These are phyloP conservation scores for Cyclophora albipunctata DNA, from an alignment of 2,888 invertebrate genomes.

Conservation along the genomic window DNA sequence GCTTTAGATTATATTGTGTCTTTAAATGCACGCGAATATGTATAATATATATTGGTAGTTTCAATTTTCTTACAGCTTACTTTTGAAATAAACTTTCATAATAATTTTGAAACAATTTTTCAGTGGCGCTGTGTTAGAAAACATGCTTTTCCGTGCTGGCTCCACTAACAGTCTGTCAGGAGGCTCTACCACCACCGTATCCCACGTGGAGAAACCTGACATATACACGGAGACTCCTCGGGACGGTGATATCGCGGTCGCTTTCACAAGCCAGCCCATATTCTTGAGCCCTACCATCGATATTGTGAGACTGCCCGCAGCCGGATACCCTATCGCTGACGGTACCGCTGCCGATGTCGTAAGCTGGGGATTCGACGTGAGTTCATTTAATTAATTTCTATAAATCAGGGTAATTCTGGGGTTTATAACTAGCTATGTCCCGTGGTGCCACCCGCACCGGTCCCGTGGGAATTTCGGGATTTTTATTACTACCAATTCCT, in stretches of 20 bases:
- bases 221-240: constrained; percentile 33
- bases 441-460: too few species aligned
- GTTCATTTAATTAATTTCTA: constrained; percentile 9
- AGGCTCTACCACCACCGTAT: constrained; percentile 25
- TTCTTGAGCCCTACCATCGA: constrained; percentile 25
- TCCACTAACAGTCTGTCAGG: constrained; percentile 42
- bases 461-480: too few species aligned
- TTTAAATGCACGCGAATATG: too few species aligned
- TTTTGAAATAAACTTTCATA: too few species aligned
- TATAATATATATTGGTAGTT: too few species aligned
- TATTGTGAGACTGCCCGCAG: constrained; percentile 37
- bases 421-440: too few species aligned
- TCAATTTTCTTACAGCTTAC: too few species aligned
- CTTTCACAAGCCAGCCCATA: constrained; percentile 21
- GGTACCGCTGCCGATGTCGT: constrained; percentile 30
- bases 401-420: too few species aligned
- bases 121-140: constrained; percentile 32
- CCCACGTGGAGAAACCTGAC: constrained; percentile 29
- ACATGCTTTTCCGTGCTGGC: constrained; percentile 41
- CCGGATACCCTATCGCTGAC: constrained; percentile 29
- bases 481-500: too few species aligned
- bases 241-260: constrained; percentile 34
- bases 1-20: too few species aligned
- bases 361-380: constrained; percentile 55
- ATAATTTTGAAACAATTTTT: neutral